These are phyloP conservation scores for Oxyura jamaicensis DNA, from an alignment of 2,113 vertebrate genomes.

Conservation along the genomic window DNA sequence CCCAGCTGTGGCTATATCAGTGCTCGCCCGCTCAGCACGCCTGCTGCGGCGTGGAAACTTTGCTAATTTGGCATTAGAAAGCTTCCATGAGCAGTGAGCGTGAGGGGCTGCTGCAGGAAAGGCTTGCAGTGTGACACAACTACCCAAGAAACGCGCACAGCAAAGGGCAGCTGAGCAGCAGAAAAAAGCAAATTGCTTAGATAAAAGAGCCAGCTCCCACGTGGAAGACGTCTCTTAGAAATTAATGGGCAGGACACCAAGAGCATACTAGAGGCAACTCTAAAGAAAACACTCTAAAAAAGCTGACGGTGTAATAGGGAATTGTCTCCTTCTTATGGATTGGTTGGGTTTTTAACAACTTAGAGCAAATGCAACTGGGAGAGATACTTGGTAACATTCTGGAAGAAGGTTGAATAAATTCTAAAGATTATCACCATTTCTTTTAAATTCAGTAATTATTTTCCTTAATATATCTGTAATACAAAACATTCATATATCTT, in stretches of 20 bases:
- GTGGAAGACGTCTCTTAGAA: neutral
- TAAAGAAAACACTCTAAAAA: neutral
- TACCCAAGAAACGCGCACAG: neutral
- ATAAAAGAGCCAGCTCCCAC: neutral
- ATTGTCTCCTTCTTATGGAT: neutral
- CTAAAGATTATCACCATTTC: neutral
- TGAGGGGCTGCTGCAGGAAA: rapidly evolving
- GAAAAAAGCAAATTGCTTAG: neutral
- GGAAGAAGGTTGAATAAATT: neutral
- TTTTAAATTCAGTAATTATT: neutral
- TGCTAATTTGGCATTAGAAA: neutral
- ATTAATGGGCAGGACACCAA: neutral
- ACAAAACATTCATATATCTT: neutral
- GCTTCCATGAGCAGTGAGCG: neutral
- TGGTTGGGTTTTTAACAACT: neutral
- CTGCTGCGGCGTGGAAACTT: neutral
- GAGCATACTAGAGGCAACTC: neutral
- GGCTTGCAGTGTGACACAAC: neutral
- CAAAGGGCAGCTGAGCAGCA: neutral
- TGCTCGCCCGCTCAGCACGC: neutral
- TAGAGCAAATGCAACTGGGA: neutral
- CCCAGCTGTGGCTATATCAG: neutral
- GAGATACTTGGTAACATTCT: neutral
- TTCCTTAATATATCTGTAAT: neutral
- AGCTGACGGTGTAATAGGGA: neutral